Base-by-base conservation (phyloP, 2,888 invertebrate genomes). In the Harpalus rubripes region DNA sequence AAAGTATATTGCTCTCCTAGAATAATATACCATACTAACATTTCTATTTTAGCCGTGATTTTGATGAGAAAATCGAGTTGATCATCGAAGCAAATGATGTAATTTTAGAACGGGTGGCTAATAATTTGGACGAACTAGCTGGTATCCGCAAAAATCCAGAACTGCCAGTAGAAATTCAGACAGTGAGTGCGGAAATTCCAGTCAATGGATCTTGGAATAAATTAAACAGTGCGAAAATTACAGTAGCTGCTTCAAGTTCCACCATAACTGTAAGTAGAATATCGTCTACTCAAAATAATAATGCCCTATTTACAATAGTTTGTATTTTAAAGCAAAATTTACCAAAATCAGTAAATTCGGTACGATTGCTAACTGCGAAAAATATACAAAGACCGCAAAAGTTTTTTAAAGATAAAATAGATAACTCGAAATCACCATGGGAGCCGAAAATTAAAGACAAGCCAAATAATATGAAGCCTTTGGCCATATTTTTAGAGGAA, bases 391-490 rank as follows among this genome's bases (percentile, higher is more conserved):
- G 97, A 81, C 98, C 98, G 0, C 99, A 99, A 90, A 91, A 96
- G 16, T 93, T 93, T 87, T 99, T 98, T 89, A 95, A 95, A 89
- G 96, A 96, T 87, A 94, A 95, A 87, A 94, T 98, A 41, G 97
- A 98, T 89, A 99, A 99, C 89, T 94, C 95, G 2, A 90, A 90
- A 5, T 93, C 91, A 80, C 94, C 98, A 0, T 99, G 98, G 94
- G 92, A 95, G 78, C 98, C 98, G 0, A 93, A 94, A 88, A 94
- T 99, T 76, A 95, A 93, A 76, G 95, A 96, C 39, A 99, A 99
- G 90, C 98, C 98, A 0, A 97, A 99, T 92, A 95, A 96, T 7
- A 89, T 97, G 10, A 96, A 95, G 89, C 97, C 98, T 0, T 91
- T 98, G 8, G 94, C 96, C 0, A 91, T 97, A 81, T 93, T 95